A percentile compares a stretch with the other conserved stretches of the same genome.
phyloP scores from a whole-genome alignment of 2,797 vertebrate species.

The Poecile montanus region DNA sequence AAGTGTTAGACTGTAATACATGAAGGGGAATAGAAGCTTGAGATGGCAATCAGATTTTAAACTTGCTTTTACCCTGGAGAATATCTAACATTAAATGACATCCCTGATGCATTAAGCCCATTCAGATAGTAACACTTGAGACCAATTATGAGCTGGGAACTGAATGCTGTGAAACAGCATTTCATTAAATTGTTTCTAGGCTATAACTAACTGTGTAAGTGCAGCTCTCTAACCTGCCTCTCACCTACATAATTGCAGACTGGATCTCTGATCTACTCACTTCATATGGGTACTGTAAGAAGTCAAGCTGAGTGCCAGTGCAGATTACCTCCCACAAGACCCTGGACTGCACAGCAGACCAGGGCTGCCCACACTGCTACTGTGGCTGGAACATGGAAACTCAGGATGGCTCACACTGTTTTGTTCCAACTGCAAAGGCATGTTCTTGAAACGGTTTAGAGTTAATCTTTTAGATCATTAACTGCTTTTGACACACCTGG shows the following conservation, averaged over 20 bases:
- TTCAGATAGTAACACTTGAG: constrained; percentile 10
- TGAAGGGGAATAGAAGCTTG: background rate
- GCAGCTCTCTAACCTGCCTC: background rate
- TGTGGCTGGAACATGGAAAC: background rate
- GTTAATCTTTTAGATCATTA: background rate
- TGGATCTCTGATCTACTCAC: background rate
- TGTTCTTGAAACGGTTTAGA: background rate
- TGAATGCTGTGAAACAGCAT: constrained; percentile 39
- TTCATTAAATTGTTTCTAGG: background rate
- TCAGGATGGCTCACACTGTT: background rate
- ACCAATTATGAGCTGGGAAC: background rate
- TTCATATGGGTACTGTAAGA: background rate
- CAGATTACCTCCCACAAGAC: background rate
- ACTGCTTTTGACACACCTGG: background rate
- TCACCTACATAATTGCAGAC: background rate
- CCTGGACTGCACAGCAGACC: background rate
- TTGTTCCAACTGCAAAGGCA: background rate
- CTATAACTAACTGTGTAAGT: background rate
- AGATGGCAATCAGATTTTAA: background rate
- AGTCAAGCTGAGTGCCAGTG: background rate
- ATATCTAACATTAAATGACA: background rate
- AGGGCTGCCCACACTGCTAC: background rate
- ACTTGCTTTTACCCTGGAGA: background rate
- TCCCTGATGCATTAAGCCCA: background rate
- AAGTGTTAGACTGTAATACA: background rate